Conservation (phyloP, 2,797 vertebrate species). For the Delichon dasypus region DNA sequence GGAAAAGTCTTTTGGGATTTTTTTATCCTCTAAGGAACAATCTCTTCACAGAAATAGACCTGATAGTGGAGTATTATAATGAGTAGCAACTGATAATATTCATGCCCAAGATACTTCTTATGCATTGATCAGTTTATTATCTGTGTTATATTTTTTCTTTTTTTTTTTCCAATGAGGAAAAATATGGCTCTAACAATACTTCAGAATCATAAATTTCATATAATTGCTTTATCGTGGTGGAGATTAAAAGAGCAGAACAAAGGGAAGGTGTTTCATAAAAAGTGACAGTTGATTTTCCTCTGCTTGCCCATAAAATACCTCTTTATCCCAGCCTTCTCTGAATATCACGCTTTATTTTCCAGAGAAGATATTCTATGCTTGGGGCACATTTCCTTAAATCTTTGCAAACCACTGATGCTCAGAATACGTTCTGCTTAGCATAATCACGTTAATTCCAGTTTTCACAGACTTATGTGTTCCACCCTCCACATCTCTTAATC, state of each 20-base stretch:
- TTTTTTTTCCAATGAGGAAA: neutral
- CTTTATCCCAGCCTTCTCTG: neutral
- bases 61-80: neutral
- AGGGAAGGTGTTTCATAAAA: neutral
- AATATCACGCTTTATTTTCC: neutral
- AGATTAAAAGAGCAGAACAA: neutral
- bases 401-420: neutral
- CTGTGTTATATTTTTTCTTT: neutral
- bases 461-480: neutral
- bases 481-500: slow-evolving; percentile 15
- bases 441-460: slow-evolving; percentile 48
- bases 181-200: neutral
- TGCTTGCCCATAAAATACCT: neutral
- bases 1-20: neutral
- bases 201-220: neutral
- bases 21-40: neutral
- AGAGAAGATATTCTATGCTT: neutral
- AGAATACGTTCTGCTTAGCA: slow-evolving; percentile 25
- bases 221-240: neutral
- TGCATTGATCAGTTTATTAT: neutral
- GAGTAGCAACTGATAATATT: neutral
- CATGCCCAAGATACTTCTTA: neutral
- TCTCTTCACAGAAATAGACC: neutral
- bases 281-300: slow-evolving; percentile 8
- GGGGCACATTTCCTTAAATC: slow-evolving; percentile 40